Percentiles rank a stretch among this genome's conserved stretches.
Evolutionary conservation across 2,888 invertebrate genomes (phyloP).

Genomic region (Drosophila longiperda): DNA sequence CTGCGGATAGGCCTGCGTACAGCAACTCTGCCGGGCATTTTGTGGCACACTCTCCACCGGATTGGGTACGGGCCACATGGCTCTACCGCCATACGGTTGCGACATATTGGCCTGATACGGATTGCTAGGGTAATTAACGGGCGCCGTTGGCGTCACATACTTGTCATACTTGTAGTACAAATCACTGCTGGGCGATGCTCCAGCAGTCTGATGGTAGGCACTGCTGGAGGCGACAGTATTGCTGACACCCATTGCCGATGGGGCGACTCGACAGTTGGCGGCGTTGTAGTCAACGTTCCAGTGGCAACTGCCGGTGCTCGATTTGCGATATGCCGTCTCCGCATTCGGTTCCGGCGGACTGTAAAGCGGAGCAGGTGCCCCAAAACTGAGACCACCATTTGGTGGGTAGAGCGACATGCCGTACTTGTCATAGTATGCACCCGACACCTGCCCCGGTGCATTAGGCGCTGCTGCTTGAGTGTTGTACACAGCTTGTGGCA

Average conservation of each 20-base stretch:
- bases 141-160: conserved; percentile 45
- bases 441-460: conserved; percentile 6
- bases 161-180: conserved; percentile 76
- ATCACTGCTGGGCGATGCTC: conserved; percentile 37
- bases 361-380: conserved; percentile 60
- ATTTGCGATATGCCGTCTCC: conserved; percentile 66
- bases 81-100: conserved; percentile 55
- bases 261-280: conserved; percentile 58
- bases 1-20: conserved; percentile 71
- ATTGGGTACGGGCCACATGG: conserved; percentile 61
- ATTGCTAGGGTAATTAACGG: conserved; percentile 45
- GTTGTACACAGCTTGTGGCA: conserved; percentile 23
- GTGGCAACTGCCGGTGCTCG: conserved; percentile 57
- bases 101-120: conserved; percentile 52
- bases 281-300: conserved; percentile 75
- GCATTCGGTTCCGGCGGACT: conserved; percentile 56
- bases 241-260: conserved; percentile 19
- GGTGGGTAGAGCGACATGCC: conserved; percentile 68
- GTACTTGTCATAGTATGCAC: conserved; percentile 75
- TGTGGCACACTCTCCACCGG: conserved; percentile 33
- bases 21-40: conserved; percentile 74
- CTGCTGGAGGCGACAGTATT: conserved; percentile 14
- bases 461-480: conserved; percentile 10
- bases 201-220: conserved; percentile 54
- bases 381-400: conserved; percentile 36